Evolutionary conservation across 2,113 vertebrate species (phyloP), one percentile per base, ranked within the genome.

Genomic region (Psilopsiagon aurifrons): DNA sequence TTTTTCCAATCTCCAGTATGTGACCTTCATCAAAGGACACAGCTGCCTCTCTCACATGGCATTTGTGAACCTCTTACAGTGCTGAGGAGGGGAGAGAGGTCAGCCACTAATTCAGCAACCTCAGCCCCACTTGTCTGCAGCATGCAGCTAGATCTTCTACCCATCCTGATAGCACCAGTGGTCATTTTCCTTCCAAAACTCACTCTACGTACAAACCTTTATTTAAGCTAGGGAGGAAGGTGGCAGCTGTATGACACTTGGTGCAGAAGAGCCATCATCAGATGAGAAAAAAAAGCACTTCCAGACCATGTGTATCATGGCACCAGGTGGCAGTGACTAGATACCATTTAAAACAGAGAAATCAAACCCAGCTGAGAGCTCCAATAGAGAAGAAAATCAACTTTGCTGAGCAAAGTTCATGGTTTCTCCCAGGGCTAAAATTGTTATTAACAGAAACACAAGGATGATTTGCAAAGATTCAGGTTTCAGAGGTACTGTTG

Each of bases 101-200:
- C 28, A 78, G 17, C 3, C 20, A 10, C 15, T 88, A 25, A 57
- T 16, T 17, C 33, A 71, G 47, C 27, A 87, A 16, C 19, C 31
- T 74, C 31, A 59, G 77, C 28, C 51, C 5, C 33, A 39, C 8
- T 20, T 70, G 3, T 77, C 20, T 37, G n/a, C 52, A 57, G 24
- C 11, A 52, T 0, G 1, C 1, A 4, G 29, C 27, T 0, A 0
- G 47, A 44, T 47, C 29, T 22, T 73, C 9, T 73, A 27, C 52
- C 39, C 25, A 47, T 17, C 49, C 13, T 33, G 19, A 11, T 68
- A 35, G 37, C 35, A 51, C 10, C 11, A 54, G 8, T 4, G 23
- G 49, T 43, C 0, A 41, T 77, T 80, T 92, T 74, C 43, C 55
- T 80, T 71, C 35, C 15, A 17, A 43, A 86, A 71, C 27, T 46